A percentile compares a stretch with the other conserved stretches of the same genome.
phyloP scores from a whole-genome alignment of 2,113 vertebrate genomes.

The Nothocercus nigrocapillus region DNA sequence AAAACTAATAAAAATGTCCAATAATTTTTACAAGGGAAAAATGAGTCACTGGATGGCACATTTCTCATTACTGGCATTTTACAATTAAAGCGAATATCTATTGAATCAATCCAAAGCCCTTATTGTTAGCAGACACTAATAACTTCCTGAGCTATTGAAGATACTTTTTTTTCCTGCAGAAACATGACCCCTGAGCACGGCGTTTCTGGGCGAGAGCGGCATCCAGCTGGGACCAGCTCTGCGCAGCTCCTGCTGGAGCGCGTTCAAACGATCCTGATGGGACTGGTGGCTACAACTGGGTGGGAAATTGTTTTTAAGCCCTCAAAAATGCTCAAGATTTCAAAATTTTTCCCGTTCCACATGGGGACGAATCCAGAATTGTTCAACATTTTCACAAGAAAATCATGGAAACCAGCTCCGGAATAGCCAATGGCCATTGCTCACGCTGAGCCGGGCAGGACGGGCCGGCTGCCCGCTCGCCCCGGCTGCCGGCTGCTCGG shows the following conservation, averaged over 20 bases:
- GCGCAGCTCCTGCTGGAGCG: slow-evolving; percentile 68
- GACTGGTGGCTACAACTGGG: slow-evolving; percentile 66
- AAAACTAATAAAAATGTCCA: slow-evolving; percentile 73
- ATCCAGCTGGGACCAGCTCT: slow-evolving; percentile 73
- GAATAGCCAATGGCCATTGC: slow-evolving; percentile 42
- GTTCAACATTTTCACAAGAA: slow-evolving; percentile 5
- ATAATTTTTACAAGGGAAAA: slow-evolving; percentile 74
- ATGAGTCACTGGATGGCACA: slow-evolving; percentile 73
- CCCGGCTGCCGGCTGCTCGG: not conserved
- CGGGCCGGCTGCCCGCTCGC: not conserved
- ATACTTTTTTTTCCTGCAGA: slow-evolving; percentile 59
- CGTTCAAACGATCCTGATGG: slow-evolving; percentile 69
- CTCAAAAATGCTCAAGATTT: slow-evolving; percentile 70
- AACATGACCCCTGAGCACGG: slow-evolving; percentile 66
- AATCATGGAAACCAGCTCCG: slow-evolving; percentile 41
- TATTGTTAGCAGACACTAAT: slow-evolving; percentile 75
- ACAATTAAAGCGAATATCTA: slow-evolving; percentile 70
- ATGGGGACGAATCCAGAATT: slow-evolving; percentile 66
- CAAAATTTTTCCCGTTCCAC: slow-evolving; percentile 70
- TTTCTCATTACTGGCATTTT: slow-evolving; percentile 70
- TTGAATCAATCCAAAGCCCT: slow-evolving; percentile 69
- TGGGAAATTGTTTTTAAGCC: slow-evolving; percentile 71
- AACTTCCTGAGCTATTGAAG: slow-evolving; percentile 73
- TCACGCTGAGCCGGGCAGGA: not conserved
- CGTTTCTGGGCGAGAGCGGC: slow-evolving; percentile 55